phyloP scores from a whole-genome alignment of 2,113 vertebrate species.

The Apistogramma diplotaenia region DNA sequence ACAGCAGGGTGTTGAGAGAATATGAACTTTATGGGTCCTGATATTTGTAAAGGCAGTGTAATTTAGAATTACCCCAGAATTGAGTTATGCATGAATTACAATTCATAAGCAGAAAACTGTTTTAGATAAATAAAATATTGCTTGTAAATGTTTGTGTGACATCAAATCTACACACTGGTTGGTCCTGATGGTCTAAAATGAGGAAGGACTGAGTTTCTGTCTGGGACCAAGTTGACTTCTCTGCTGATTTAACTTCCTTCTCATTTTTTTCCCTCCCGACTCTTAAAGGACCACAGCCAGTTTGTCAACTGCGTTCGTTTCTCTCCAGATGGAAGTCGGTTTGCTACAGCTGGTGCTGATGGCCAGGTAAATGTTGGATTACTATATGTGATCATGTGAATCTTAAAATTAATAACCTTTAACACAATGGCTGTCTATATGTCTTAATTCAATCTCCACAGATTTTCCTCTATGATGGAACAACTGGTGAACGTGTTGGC shows the following conservation, averaged over 20 bases:
- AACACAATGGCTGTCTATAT: background rate
- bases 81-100: background rate
- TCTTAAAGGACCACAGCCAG: slow-evolving; percentile 83
- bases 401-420: background rate
- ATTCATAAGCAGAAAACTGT: too few species aligned
- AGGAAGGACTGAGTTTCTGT: background rate
- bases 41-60: background rate
- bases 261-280: background rate
- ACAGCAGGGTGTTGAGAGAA: background rate
- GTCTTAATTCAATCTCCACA: slow-evolving; percentile 26
- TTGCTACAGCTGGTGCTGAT: slow-evolving; percentile 88
- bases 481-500: slow-evolving; percentile 79
- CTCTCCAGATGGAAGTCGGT: slow-evolving; percentile 87
- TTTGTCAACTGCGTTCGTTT: slow-evolving; percentile 96
- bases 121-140: too few species aligned
- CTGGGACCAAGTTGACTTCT: background rate
- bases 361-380: slow-evolving; percentile 81
- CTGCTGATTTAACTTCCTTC: background rate
- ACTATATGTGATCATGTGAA: background rate
- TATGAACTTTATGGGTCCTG: background rate
- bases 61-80: background rate
- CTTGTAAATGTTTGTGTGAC: too few species aligned
- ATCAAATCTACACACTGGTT: background rate
- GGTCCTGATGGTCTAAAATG: background rate
- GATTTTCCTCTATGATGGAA: slow-evolving; percentile 90